These are phyloP conservation scores for Oreohelix idahoensis DNA, from an alignment of 1,140 invertebrate species.

Conservation along the genomic window DNA sequence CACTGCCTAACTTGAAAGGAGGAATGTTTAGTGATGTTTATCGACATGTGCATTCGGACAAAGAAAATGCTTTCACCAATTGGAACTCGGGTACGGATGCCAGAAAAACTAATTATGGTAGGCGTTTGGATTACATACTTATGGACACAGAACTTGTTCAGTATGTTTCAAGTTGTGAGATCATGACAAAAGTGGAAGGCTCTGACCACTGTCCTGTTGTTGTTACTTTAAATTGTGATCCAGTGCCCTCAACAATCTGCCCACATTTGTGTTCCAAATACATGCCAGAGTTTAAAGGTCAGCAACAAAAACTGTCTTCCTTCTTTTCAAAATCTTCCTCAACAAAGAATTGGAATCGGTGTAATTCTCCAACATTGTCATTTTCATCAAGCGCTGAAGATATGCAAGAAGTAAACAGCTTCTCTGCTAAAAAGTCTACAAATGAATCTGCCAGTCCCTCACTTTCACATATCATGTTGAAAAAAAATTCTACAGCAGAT, in stretches of 20 bases:
- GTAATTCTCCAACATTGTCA: not conserved
- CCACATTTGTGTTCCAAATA: constrained; percentile 74
- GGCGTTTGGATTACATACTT: constrained; percentile 77
- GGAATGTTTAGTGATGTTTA: constrained; percentile 75
- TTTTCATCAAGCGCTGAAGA: not conserved
- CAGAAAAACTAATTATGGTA: constrained; percentile 77
- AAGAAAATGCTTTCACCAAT: constrained; percentile 75
- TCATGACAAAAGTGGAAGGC: constrained; percentile 75
- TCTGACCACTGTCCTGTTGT: constrained; percentile 79
- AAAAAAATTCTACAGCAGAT: not conserved
- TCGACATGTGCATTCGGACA: constrained; percentile 74
- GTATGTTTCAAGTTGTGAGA: constrained; percentile 68
- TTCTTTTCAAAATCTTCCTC: constrained; percentile 68
- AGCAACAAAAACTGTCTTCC: constrained; percentile 74
- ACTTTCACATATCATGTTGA: not conserved
- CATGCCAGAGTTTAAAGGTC: constrained; percentile 76
- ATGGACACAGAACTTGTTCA: constrained; percentile 67
- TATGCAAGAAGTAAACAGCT: not conserved
- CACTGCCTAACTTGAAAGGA: constrained; percentile 51
- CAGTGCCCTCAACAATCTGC: constrained; percentile 62
- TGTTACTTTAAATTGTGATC: constrained; percentile 64
- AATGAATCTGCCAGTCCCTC: not conserved
- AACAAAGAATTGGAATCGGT: constrained; percentile 9
- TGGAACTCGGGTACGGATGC: constrained; percentile 75
- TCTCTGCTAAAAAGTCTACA: not conserved